These are phyloP conservation scores for Gouania willdenowi DNA, from an alignment of 2,797 vertebrate species.

Conservation along the genomic window DNA sequence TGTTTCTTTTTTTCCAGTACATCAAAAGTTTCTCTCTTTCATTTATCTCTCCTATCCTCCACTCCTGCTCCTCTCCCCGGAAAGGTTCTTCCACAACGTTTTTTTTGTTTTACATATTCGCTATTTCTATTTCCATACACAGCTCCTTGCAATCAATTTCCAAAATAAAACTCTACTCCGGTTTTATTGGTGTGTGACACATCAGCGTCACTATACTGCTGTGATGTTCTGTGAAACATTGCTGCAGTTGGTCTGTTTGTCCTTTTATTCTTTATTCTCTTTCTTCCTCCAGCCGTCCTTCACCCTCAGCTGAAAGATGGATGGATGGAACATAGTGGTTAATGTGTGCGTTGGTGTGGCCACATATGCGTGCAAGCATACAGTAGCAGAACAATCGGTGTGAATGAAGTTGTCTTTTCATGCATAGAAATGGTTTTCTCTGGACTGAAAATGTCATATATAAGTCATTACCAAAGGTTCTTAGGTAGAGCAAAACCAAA, in stretches of 20 bases:
- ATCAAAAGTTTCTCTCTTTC: conserved; percentile 35
- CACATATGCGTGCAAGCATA: conserved; percentile 8
- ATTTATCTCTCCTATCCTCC: conserved; percentile 9
- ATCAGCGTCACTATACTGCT: not conserved
- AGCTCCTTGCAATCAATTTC: conserved; percentile 13
- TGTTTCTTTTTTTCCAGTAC: conserved; percentile 4
- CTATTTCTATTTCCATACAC: conserved; percentile 6
- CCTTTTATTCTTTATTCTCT: conserved; percentile 1
- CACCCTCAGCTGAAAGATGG: conserved; percentile 50
- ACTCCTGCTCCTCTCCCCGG: conserved; percentile 7
- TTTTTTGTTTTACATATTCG: conserved; percentile 23
- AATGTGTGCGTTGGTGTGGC: conserved; percentile 27
- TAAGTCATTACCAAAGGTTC: conserved; percentile 34
- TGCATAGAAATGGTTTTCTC: conserved; percentile 55
- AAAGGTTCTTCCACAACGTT: conserved; percentile 7
- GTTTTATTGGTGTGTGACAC: conserved; percentile 19
- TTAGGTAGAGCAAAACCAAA: conserved; percentile 42
- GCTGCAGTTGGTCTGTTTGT: conserved; percentile 5
- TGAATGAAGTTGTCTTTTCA: conserved; percentile 41
- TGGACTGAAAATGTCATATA: conserved; percentile 46
- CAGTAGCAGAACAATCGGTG: too few relatives aligned
- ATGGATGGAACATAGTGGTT: conserved; percentile 49
- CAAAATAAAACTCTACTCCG: conserved; percentile 3
- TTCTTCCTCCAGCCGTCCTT: conserved; percentile 22
- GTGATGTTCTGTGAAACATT: conserved; percentile 15